These are phyloP conservation scores for Platysteira castanea DNA, from an alignment of 2,113 vertebrate genomes.

Conservation along the genomic window DNA sequence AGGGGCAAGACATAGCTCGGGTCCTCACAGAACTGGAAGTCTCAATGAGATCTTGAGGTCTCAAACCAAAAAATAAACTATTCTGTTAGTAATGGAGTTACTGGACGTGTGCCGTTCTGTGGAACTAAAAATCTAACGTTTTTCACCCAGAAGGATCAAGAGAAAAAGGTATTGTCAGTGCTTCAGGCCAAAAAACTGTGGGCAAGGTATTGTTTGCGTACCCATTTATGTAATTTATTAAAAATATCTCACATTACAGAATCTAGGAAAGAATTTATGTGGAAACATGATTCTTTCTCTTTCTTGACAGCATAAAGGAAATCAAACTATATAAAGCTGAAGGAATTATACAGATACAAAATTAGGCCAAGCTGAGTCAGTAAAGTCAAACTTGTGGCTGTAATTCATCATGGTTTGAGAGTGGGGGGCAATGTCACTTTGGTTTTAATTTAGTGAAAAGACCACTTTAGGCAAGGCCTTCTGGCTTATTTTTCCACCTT, in stretches of 20 bases:
- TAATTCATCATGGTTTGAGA: background rate
- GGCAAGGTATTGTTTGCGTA: background rate
- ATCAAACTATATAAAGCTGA: background rate
- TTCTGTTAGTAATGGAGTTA: background rate
- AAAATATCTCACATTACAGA: background rate
- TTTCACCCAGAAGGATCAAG: background rate
- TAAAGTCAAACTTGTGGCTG: background rate
- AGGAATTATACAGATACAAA: background rate
- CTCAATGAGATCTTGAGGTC: background rate
- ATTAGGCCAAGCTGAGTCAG: background rate
- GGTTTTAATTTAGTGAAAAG: background rate
- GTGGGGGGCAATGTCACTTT: rapidly evolving
- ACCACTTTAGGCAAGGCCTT: background rate
- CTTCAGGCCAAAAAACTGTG: background rate
- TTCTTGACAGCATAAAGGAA: background rate
- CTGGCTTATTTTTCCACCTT: background rate
- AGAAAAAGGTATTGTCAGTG: background rate
- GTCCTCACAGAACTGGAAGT: background rate
- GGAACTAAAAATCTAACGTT: background rate
- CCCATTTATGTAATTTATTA: background rate
- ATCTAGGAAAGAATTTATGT: background rate
- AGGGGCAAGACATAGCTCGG: background rate
- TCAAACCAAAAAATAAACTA: background rate
- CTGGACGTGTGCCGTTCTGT: rapidly evolving
- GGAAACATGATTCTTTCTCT: background rate